Base-by-base conservation (phyloP, 2,113 vertebrate genomes). In the Collichthys lucidus region DNA sequence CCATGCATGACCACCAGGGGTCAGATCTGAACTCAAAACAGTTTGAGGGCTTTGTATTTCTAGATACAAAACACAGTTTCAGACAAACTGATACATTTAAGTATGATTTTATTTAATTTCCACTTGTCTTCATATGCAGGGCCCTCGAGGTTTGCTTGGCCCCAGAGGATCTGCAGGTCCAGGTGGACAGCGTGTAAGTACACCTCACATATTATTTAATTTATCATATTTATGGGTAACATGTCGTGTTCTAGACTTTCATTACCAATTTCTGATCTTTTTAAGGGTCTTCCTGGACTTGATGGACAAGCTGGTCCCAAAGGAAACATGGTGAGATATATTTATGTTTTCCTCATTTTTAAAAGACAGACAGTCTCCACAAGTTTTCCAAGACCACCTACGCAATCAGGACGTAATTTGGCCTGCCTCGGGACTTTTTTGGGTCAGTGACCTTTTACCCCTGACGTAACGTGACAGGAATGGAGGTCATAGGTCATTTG, bases 261-360 rank as follows among this genome's bases (percentile, higher is more conserved):
- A 69, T 47, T 76, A 9, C 44, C 16, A 26, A 20, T 53, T 29
- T 84, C 11, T 81, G 4, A 59, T 83, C 4, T 79, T 80, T 87
- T 20, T 73, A 99, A 99, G 98, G 98, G 98, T 82, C 96, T 99
- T 61, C 86, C 96, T 72, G 98, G 98, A 83, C 29, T 98, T 55
- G 98, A 99, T 85, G 98, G 98, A 50, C 97, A 96, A 72, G 79
- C 93, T 69, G 98, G 98, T 94, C 96, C 97, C 52, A 99, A 99
- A 94, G 98, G 98, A 93, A 99, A 99, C 87, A 96, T 98, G 97
- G 98, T 99, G 93, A 90, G 97, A 92, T 63, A 49, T 55, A n/a
- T 77, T 83, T 71, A 15, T 70, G 16, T 63, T 73, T 78, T 62
- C 0, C 49, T 65, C 1, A 31, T 46, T 79, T 68, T 44, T 31